These are phyloP conservation scores for Columbina picui DNA, from an alignment of 2,113 vertebrate genomes.

Conservation along the genomic window DNA sequence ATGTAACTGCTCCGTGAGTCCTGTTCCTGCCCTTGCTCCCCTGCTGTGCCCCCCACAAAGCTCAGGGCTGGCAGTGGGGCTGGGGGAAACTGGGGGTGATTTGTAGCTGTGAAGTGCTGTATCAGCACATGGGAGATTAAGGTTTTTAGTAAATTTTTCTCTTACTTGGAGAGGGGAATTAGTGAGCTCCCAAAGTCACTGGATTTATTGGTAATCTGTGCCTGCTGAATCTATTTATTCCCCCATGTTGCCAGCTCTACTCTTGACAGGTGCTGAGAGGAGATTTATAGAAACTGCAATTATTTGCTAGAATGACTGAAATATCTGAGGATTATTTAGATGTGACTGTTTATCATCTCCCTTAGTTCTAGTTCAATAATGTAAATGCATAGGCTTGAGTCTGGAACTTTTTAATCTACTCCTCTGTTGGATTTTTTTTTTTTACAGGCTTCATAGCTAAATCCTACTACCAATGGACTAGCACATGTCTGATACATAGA, in stretches of 20 bases:
- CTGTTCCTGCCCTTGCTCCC: neutral
- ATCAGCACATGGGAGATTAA: slow-evolving; percentile 53
- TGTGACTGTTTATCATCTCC: slow-evolving; percentile 18
- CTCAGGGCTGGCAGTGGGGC: slow-evolving; percentile 1
- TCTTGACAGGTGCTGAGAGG: slow-evolving; percentile 40
- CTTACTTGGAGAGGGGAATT: slow-evolving; percentile 27
- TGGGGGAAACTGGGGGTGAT: neutral
- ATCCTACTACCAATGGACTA: neutral
- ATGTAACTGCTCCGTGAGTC: neutral
- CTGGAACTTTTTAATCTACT: slow-evolving; percentile 11
- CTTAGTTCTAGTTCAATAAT: slow-evolving; percentile 34
- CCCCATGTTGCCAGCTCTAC: neutral
- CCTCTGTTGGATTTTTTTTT: slow-evolving; percentile 36
- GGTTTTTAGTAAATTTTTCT: slow-evolving; percentile 45
- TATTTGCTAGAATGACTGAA: slow-evolving; percentile 40
- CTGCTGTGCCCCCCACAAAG: neutral
- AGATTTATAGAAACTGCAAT: slow-evolving; percentile 55
- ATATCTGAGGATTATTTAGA: slow-evolving; percentile 55
- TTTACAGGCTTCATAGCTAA: neutral
- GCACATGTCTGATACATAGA: neutral
- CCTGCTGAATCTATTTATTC: slow-evolving; percentile 2
- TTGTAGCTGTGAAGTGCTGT: slow-evolving; percentile 18
- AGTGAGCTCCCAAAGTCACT: slow-evolving; percentile 13
- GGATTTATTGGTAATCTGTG: slow-evolving; percentile 52
- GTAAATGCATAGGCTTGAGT: slow-evolving; percentile 4